phyloP scores from a whole-genome alignment of 1,140 invertebrate genomes.

The Samia ricini region DNA sequence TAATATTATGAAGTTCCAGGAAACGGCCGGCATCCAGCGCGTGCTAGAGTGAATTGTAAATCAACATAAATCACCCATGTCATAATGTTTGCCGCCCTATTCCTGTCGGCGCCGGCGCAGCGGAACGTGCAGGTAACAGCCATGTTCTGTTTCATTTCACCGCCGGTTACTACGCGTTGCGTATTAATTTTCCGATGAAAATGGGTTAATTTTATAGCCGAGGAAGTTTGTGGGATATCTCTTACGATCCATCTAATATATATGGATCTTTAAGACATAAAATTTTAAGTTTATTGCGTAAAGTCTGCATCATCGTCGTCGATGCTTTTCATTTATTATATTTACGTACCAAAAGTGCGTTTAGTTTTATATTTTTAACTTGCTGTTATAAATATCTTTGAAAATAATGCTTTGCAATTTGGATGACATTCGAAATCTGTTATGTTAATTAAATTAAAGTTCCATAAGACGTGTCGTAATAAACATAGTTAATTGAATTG shows the following conservation, averaged over 20 bases:
- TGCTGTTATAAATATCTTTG: no score
- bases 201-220: conserved; percentile 2
- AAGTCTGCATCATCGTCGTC: not conserved
- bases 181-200: conserved; percentile 1
- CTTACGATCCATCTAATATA: not conserved
- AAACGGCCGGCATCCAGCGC: conserved; percentile 12
- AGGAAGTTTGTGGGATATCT: not conserved
- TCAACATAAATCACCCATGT: conserved; percentile 44
- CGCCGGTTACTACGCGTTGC: not conserved
- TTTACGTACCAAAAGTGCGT: no score
- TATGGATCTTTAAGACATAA: not conserved
- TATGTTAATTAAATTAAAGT: no score
- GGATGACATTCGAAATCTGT: no score
- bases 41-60: conserved; percentile 36
- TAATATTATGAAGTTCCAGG: conserved; percentile 22
- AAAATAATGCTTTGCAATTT: no score
- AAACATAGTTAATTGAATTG: no score
- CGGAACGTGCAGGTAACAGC: not conserved
- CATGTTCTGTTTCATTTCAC: not conserved
- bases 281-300: not conserved
- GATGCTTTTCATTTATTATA: no score
- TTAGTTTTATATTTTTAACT: no score
- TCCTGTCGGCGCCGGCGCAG: conserved; percentile 10
- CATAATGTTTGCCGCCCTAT: conserved; percentile 46
- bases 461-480: no score